Conservation (phyloP, 2,797 vertebrate genomes). For the Enoplosus armatus region DNA sequence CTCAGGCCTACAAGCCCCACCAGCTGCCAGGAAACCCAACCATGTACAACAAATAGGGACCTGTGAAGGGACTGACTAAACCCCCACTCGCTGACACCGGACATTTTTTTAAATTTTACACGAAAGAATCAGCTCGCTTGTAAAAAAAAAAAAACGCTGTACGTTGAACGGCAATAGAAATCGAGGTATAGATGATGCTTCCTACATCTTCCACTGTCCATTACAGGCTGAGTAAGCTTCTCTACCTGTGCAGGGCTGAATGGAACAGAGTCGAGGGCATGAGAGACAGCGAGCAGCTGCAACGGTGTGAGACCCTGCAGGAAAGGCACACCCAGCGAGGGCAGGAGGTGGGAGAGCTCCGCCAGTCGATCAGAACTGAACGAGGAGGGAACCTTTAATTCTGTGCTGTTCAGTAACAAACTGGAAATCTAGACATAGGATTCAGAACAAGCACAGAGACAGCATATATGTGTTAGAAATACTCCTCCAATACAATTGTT, state of each 20-base stretch:
- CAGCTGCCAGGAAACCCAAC: slow-evolving; percentile 60
- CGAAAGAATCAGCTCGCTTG: background rate
- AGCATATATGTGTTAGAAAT: background rate
- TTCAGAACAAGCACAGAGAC: slow-evolving; percentile 11
- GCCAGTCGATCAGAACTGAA: slow-evolving; percentile 70
- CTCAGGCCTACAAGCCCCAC: slow-evolving; percentile 13
- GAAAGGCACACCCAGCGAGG: slow-evolving; percentile 78
- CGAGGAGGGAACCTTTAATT: slow-evolving; percentile 66
- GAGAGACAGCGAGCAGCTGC: slow-evolving; percentile 77
- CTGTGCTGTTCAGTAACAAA: slow-evolving; percentile 72
- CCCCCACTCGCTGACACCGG: slow-evolving; percentile 11
- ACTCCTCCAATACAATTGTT: background rate
- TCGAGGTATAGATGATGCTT: background rate
- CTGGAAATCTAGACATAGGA: slow-evolving; percentile 75
- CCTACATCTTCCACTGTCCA: background rate
- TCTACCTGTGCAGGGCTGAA: slow-evolving; percentile 85
- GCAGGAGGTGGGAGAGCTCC: slow-evolving; percentile 80
- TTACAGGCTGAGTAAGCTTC: background rate
- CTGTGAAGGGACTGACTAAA: slow-evolving; percentile 20
- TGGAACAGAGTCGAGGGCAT: slow-evolving; percentile 68
- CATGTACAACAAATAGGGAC: slow-evolving; percentile 39
- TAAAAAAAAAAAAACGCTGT: background rate
- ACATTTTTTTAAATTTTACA: background rate
- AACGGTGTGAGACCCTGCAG: slow-evolving; percentile 74
- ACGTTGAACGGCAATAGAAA: background rate